phyloP scores from a whole-genome alignment of 1,140 invertebrate species.

The Drosophila bocqueti region DNA sequence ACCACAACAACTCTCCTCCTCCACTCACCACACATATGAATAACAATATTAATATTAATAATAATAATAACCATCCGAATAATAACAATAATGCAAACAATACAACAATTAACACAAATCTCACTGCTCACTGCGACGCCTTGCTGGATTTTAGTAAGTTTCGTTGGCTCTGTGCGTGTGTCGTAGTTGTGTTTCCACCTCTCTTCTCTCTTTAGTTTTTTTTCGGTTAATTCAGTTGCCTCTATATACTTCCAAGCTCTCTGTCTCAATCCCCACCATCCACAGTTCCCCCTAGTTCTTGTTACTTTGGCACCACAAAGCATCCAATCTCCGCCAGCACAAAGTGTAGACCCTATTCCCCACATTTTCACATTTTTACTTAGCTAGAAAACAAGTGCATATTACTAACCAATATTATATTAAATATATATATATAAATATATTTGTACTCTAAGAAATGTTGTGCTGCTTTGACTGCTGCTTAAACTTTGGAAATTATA shows the following conservation, averaged over 20 bases:
- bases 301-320: constrained; percentile 45
- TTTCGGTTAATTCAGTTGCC: constrained; percentile 23
- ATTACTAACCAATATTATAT: constrained; percentile 9
- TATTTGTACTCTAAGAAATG: neutral
- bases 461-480: neutral
- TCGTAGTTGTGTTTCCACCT: constrained; percentile 58
- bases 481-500: neutral
- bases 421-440: neutral
- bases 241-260: constrained; percentile 3
- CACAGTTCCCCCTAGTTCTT: constrained; percentile 12
- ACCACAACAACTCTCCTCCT: constrained; percentile 44
- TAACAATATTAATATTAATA: constrained; percentile 45
- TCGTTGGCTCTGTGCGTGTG: constrained; percentile 74
- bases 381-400: constrained; percentile 33
- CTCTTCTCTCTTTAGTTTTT: constrained; percentile 16
- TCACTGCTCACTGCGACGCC: constrained; percentile 72
- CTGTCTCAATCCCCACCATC: constrained; percentile 6
- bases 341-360: constrained; percentile 29
- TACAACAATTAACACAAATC: constrained; percentile 62
- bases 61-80: constrained; percentile 43
- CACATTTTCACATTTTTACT: constrained; percentile 34
- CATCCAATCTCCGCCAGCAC: constrained; percentile 33
- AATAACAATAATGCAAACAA: constrained; percentile 50
- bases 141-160: constrained; percentile 84
- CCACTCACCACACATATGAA: constrained; percentile 55